Evolutionary conservation across 2,113 vertebrate genomes (phyloP), one percentile per base, ranked within the genome.

Genomic region (Orycteropus afer): DNA sequence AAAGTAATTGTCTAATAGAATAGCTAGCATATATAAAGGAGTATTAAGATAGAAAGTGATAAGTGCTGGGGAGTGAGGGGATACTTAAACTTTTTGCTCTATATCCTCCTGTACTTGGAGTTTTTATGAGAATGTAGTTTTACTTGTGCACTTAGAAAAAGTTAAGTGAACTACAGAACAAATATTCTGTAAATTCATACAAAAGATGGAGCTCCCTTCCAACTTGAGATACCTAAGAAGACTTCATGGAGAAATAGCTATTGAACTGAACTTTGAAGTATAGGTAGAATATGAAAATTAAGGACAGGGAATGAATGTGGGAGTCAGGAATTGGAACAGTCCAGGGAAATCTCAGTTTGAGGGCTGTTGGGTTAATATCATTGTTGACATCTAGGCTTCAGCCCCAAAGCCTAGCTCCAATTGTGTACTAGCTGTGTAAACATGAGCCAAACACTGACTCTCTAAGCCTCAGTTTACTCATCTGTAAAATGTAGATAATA

Each of bases 21-120:
- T 84, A 91, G 40, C 79, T 76, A 53, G 42, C 61, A 73, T 67
- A 81, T 49, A 74, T 67, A 90, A 49, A 92, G 90, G 55, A 80
- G 18, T 47, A 1, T 59, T 91, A 42, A 91, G 57, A 42, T n/a
- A 92, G 71, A 88, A 89, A 69, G n/a, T 47, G 23, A 15, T 86
- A 78, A 84, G 32, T 69, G 63, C 55, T 90, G 40, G 27, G 34
- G 40, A 83, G 34, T 47, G 7, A 61, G 74, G 74, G 25, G 17
- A 47, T n/a, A 49, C 71, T 63, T 79, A 59, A 51, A 67, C 32
- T 32, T 79, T 49, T 82, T 67, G 32, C 53, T 96, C 53, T 67
- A 0, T 86, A 47, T 40, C 59, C 71, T 27, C 67, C 22, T 89
- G 73, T 76, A 22, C 86, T 81, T 94, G 18, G 78, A 55, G 6